Conservation (phyloP, 2,797 vertebrate species). For the Onychomys arenicola region DNA sequence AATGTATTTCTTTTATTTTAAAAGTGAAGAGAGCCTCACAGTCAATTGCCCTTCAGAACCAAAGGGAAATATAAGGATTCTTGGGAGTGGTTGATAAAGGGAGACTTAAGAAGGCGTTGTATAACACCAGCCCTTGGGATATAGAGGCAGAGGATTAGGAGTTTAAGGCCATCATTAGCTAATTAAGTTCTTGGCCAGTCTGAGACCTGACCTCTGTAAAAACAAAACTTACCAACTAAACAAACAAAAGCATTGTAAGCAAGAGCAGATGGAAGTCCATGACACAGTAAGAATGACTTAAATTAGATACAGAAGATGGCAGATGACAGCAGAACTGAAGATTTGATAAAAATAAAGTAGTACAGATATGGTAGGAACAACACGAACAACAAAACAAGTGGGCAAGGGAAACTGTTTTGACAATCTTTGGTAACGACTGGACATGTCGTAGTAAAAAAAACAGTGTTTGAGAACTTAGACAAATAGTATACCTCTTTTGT, state of each 20-base stretch:
- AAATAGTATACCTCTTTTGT: not conserved
- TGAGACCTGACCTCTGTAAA: not conserved
- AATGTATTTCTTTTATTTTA: not conserved
- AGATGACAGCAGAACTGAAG: conserved; percentile 26
- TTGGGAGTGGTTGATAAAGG: not conserved
- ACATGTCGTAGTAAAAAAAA: conserved; percentile 35
- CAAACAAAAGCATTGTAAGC: not conserved
- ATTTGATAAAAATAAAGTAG: not conserved
- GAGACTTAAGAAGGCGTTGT: conserved; percentile 27
- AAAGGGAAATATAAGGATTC: not conserved
- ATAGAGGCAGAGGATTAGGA: not conserved
- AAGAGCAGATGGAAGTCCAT: conserved; percentile 27
- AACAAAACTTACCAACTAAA: not conserved
- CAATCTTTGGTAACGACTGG: conserved; percentile 44
- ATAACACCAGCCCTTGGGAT: too few species aligned
- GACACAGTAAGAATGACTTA: conserved; percentile 51
- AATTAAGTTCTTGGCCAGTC: not conserved
- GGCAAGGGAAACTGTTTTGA: conserved; percentile 55
- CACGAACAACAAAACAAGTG: not conserved
- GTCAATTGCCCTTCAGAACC: not conserved
- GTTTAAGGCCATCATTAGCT: not conserved
- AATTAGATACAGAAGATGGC: conserved; percentile 62
- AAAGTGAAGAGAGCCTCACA: not conserved
- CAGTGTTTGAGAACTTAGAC: not conserved
- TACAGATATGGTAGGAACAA: not conserved